Base-by-base conservation (phyloP, 2,113 vertebrate genomes). In the Arothron firmamentum region DNA sequence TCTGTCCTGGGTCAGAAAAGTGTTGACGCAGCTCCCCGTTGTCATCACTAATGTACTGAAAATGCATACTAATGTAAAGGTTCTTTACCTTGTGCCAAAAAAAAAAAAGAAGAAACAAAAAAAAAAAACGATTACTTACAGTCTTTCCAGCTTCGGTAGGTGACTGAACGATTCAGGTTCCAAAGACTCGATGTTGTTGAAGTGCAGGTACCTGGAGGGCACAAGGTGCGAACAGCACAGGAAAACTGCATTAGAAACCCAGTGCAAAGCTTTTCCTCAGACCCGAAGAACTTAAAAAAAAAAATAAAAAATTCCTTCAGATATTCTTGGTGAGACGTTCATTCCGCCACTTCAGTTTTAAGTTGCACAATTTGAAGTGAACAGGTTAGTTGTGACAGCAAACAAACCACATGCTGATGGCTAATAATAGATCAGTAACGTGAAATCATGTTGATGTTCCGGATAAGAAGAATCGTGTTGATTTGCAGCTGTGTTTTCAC, bases 121-220 rank as follows among this genome's bases (percentile, higher is more conserved):
- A 21, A 57, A 55, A 12, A 64, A 41, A 97, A 23, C 55, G 53
- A 12, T 64, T 38, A 96, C 97, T 97, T 85, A 99, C 97, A 99
- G 90, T 75, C 97, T 91, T 78, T 99, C 97, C 79, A 98, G 92
- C 88, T 96, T 98, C 25, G 97, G 97, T 50, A 99, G 89, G 74
- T 97, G 93, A 48, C 90, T 91, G 81, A 99, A 98, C 25, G 95
- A 94, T 81, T 97, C 94, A 0, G 95, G 93, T 74, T 98, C 97
- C 90, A 99, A 79, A 0, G 92, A 94, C 79, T 98, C 97, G 56
- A 99, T 99, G 81, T 96, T 96, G 89, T 99, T 99, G 90, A 99
- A 99, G 90, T 99, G 97, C 82, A 99, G 92, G 78, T 99, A 99
- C 75, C 96, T 99, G 80, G 48, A 90, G 72, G 74, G 65, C 72